Evolutionary conservation across 37 sponge, comb jelly and placozoan genomes (phyloP).

Genomic region (Agelas oroides): DNA sequence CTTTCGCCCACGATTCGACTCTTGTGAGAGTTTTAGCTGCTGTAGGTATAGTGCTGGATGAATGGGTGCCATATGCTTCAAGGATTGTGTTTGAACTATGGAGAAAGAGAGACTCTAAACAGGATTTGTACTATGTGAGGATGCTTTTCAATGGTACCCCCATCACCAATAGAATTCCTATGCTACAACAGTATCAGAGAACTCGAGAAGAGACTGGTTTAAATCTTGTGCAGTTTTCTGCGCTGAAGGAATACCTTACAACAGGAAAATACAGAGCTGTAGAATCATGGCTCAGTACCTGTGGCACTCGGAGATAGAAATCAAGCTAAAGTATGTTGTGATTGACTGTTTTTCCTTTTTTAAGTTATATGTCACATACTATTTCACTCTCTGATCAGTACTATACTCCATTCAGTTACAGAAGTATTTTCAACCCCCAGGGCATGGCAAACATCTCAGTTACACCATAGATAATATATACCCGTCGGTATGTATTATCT

Average conservation of each 20-base stretch:
- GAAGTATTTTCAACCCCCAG: too few species aligned
- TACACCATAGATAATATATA: too few species aligned
- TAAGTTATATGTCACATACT: too few species aligned
- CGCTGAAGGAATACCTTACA: slow-evolving; percentile 36
- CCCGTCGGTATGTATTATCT: too few species aligned
- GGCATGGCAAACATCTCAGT: too few species aligned
- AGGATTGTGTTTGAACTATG: slow-evolving; percentile 75
- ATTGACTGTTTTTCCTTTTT: too few species aligned
- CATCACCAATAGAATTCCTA: slow-evolving; percentile 9
- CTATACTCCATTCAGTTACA: too few species aligned
- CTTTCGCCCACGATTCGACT: slow-evolving; percentile 60
- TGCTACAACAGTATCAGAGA: slow-evolving; percentile 2
- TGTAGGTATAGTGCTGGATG: slow-evolving; percentile 17
- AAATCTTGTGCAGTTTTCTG: slow-evolving; percentile 9
- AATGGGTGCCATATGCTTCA: slow-evolving; percentile 68
- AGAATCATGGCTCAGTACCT: slow-evolving; percentile 22
- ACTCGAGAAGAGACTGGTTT: neutral
- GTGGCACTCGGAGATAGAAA: slow-evolving; percentile 14
- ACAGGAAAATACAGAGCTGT: slow-evolving; percentile 38
- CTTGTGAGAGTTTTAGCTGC: slow-evolving; percentile 28
- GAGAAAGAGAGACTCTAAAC: slow-evolving; percentile 20
- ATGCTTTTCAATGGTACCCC: slow-evolving; percentile 59
- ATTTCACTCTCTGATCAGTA: too few species aligned
- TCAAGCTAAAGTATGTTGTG: too few species aligned
- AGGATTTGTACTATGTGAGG: slow-evolving; percentile 28